Conservation (phyloP, 64 coral and sea anemone species). For the Hydrozoanthus tunicans region DNA sequence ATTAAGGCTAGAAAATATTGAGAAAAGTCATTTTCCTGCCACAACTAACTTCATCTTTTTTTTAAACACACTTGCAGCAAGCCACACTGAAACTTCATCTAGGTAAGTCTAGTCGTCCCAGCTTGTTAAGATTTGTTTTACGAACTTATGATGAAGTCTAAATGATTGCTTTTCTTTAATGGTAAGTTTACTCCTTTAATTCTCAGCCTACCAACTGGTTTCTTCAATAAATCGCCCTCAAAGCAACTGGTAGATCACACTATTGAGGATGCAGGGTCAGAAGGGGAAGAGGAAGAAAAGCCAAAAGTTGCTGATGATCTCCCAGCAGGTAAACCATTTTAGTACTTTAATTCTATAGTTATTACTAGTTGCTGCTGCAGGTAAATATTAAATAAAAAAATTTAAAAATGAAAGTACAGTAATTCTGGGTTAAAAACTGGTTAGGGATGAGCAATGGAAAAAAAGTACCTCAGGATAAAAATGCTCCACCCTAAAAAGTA, state of each 20-base stretch:
- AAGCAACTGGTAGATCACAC: conserved; percentile 27
- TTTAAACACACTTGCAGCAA: neutral
- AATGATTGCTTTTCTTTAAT: neutral
- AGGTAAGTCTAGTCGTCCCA: neutral
- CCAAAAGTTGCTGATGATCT: neutral
- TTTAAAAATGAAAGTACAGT: too few species aligned
- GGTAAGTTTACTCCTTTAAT: neutral
- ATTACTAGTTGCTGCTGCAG: too few species aligned
- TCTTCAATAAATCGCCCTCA: conserved; percentile 61
- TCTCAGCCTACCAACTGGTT: conserved; percentile 50
- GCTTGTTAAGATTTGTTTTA: too few species aligned
- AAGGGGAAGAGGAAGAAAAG: conserved; percentile 22
- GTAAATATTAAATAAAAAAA: too few species aligned
- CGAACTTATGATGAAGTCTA: neutral
- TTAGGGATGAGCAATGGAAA: too few species aligned
- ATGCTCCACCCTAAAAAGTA: too few species aligned
- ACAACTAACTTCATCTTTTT: neutral
- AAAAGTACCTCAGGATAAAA: too few species aligned
- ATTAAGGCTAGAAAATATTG: neutral
- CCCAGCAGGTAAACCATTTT: conserved; percentile 60
- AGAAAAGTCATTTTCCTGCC: neutral
- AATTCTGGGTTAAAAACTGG: too few species aligned
- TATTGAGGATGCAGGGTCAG: conserved; percentile 10
- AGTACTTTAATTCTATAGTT: too few species aligned
- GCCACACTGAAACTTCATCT: neutral